Evolutionary conservation across 1,140 invertebrate genomes (phyloP).

Genomic region (Drosophila pruinosa): DNA sequence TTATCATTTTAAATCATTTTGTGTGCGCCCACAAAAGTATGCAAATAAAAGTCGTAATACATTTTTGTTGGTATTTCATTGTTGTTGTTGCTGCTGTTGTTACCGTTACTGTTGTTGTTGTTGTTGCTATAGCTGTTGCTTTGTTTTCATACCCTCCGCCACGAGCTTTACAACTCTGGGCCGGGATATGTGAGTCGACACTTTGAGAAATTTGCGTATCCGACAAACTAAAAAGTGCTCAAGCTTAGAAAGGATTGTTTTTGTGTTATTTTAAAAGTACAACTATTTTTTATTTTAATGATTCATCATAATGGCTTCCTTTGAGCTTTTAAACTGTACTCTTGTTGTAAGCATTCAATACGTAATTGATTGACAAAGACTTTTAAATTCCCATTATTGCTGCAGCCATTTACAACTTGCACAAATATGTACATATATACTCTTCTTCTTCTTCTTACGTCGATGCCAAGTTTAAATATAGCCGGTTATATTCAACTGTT

Average conservation of each 20-base stretch:
- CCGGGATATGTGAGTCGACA: neutral
- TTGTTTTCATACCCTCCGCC: constrained; percentile 15
- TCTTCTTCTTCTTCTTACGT: too few relatives aligned
- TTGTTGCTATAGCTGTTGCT: constrained; percentile 11
- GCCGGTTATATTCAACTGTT: too few relatives aligned
- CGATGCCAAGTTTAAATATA: too few relatives aligned
- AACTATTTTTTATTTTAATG: too few relatives aligned
- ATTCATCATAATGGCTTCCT: too few relatives aligned
- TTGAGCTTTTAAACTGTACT: too few relatives aligned
- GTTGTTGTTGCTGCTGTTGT: constrained; percentile 1
- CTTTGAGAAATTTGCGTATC: too few relatives aligned
- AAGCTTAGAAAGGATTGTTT: neutral
- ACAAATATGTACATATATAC: too few relatives aligned
- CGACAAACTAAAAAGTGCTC: neutral
- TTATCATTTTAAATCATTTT: constrained; percentile 79
- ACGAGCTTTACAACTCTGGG: neutral
- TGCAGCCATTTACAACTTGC: too few relatives aligned
- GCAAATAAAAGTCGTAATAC: constrained; percentile 72
- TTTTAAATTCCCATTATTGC: too few relatives aligned
- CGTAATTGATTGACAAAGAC: too few relatives aligned
- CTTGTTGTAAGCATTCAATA: too few relatives aligned
- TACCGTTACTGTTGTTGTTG: constrained; percentile 19
- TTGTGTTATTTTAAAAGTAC: neutral
- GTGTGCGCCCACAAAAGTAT: constrained; percentile 65
- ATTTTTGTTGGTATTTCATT: constrained; percentile 49